phyloP scores from a whole-genome alignment of 2,888 invertebrate genomes.

The Watsonalla binaria region DNA sequence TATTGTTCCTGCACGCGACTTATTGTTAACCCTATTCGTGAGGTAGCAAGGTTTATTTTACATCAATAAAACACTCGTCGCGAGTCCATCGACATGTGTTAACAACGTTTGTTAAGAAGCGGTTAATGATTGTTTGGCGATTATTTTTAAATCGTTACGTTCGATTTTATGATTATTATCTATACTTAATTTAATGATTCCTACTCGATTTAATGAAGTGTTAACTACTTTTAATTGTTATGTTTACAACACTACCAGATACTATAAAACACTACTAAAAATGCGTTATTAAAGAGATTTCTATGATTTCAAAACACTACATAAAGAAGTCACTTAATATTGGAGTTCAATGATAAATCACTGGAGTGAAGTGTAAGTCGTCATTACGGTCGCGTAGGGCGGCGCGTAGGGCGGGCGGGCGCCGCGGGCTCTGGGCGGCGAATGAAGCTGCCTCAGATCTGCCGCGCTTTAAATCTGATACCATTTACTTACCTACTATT shows the following conservation, averaged over 20 bases:
- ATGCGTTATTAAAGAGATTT: neutral
- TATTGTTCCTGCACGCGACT: slow-evolving; percentile 33
- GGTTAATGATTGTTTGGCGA: slow-evolving; percentile 49
- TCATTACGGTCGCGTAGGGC: slow-evolving; percentile 15
- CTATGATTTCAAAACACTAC: neutral
- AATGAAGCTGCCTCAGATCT: slow-evolving; percentile 34
- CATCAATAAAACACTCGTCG: neutral
- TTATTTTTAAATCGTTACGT: slow-evolving; percentile 45
- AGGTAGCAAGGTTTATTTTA: slow-evolving; percentile 17
- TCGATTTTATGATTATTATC: slow-evolving; percentile 10
- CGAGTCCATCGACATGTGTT: slow-evolving; percentile 41
- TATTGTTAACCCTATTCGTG: slow-evolving; percentile 18
- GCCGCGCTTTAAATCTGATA: slow-evolving; percentile 31
- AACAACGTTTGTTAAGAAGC: slow-evolving; percentile 34
- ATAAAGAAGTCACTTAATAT: neutral
- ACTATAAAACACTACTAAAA: neutral
- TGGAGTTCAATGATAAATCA: neutral
- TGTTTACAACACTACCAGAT: slow-evolving; percentile 2
- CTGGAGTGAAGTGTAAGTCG: slow-evolving; percentile 2
- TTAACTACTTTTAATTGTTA: slow-evolving; percentile 9
- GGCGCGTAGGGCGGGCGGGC: slow-evolving; percentile 48
- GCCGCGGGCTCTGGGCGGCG: slow-evolving; percentile 51
- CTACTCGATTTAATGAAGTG: slow-evolving; percentile 3
- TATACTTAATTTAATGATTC: neutral
- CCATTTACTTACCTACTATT: slow-evolving; percentile 7